Base-by-base conservation (phyloP, 2,113 vertebrate species). In the Naja naja region DNA sequence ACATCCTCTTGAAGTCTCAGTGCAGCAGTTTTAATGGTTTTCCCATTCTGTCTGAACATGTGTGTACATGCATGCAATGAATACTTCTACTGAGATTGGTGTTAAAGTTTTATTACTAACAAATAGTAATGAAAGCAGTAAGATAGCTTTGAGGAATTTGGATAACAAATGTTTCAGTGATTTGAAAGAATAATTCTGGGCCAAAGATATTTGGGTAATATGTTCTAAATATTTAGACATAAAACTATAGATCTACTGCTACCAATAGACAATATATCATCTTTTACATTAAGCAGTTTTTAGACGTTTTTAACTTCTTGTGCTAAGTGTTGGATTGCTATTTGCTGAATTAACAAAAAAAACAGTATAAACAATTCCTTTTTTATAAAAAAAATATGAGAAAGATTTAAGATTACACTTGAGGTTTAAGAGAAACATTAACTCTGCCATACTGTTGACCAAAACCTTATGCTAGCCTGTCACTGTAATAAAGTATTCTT, bases 331-430 rank as follows among this genome's bases (percentile, higher is more conserved):
- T 93, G 39, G 22, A 6, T 58, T 90, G 43, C 3, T 86, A 81
- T n/a, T 93, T 34, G 5, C 85, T 74, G 3, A 45, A 9, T 5
- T 11, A 91, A 34, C 58, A 7, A 90, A 5, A 43, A 95, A 93
- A 0, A 5, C 20, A 47, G 2, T 60, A 81, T 11, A 94, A 95
- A 95, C 20, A 18, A 85, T 95, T 93, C 10, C 25, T 22, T 81
- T 39, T 16, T 30, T 64, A 34, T 47, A 47, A 5, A 52, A 34
- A 54, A 88, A n/a, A 47, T 53, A 25, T 10, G 1, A 74, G 30
- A 34, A 90, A 53, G 18, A 14, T 45, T 58, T 58, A 58, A 60
- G 55, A 25, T 27, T 43, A 56, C 22, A 89, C n/a, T 34, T 89
- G 11, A 22, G 30, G 12, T 39, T 85, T 25, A 11, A 53, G 53